Evolutionary conservation across 1,140 invertebrate genomes (phyloP).

Genomic region (Drosophila kepulauana): DNA sequence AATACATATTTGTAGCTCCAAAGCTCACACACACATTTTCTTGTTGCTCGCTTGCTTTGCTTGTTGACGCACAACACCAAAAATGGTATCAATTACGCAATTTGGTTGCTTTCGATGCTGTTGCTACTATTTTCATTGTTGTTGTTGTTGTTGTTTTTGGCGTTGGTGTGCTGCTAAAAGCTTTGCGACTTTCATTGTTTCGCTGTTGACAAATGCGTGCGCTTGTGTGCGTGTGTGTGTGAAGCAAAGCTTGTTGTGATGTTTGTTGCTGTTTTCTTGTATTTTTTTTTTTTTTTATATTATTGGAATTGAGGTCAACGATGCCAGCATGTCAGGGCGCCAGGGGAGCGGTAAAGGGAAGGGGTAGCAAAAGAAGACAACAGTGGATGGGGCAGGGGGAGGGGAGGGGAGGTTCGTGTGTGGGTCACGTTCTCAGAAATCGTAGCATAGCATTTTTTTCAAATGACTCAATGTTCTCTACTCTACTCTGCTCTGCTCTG

Average conservation of each 20-base stretch:
- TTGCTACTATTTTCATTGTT: constrained; percentile 5
- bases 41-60: constrained; percentile 23
- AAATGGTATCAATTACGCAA: constrained; percentile 76
- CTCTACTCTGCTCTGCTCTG: background rate
- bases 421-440: constrained; percentile 38
- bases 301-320: constrained; percentile 43
- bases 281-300: constrained; percentile 14
- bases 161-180: constrained; percentile 29
- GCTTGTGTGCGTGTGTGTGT: constrained; percentile 8
- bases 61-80: constrained; percentile 42
- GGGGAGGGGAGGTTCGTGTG: constrained; percentile 4
- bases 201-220: constrained; percentile 23
- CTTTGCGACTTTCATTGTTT: constrained; percentile 38
- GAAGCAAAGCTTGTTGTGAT: constrained; percentile 27
- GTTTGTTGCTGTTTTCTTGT: constrained; percentile 8
- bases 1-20: constrained; percentile 59
- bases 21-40: constrained; percentile 47
- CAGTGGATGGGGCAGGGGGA: too few species aligned
- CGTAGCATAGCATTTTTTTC: constrained; percentile 28
- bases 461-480: constrained; percentile 32
- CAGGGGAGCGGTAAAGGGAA: background rate
- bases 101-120: constrained; percentile 35
- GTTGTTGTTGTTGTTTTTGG: constrained; percentile 20
- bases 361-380: background rate
- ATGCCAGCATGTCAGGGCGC: constrained; percentile 1